Evolutionary conservation across 2,113 vertebrate genomes (phyloP).

Genomic region (Illadopsis cleaveri): DNA sequence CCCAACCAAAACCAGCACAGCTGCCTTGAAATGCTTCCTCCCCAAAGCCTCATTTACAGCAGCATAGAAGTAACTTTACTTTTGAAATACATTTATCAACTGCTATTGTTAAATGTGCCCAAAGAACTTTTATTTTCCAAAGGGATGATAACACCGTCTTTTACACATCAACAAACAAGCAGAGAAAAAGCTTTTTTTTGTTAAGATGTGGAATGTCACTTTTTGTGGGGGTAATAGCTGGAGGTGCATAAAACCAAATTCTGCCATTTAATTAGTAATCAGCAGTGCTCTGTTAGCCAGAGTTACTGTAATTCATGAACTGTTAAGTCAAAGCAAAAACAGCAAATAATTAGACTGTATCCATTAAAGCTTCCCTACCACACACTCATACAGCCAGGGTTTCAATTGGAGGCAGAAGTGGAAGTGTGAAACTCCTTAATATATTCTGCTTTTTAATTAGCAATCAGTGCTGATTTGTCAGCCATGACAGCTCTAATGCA

Average conservation of each 20-base stretch:
- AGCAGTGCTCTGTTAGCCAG: constrained; percentile 57
- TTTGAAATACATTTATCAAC: constrained; percentile 32
- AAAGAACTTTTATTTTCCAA: constrained; percentile 49
- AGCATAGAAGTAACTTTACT: background rate
- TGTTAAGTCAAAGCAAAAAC: constrained; percentile 63
- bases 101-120: background rate
- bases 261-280: constrained; percentile 63
- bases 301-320: constrained; percentile 41
- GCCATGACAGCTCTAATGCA: constrained; percentile 63
- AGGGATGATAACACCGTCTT: constrained; percentile 30
- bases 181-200: background rate
- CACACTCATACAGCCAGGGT: constrained; percentile 20
- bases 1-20: background rate
- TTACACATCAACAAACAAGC: constrained; percentile 9
- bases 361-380: constrained; percentile 45
- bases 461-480: constrained; percentile 75
- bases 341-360: constrained; percentile 67
- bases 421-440: constrained; percentile 61
- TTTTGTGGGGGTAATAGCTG: background rate
- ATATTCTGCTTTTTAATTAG: constrained; percentile 77
- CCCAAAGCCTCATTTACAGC: constrained; percentile 8
- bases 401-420: constrained; percentile 43
- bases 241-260: constrained; percentile 4
- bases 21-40: background rate
- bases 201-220: background rate